Evolutionary conservation across 2,797 vertebrate genomes (phyloP).

Genomic region (Eulemur albifrons): DNA sequence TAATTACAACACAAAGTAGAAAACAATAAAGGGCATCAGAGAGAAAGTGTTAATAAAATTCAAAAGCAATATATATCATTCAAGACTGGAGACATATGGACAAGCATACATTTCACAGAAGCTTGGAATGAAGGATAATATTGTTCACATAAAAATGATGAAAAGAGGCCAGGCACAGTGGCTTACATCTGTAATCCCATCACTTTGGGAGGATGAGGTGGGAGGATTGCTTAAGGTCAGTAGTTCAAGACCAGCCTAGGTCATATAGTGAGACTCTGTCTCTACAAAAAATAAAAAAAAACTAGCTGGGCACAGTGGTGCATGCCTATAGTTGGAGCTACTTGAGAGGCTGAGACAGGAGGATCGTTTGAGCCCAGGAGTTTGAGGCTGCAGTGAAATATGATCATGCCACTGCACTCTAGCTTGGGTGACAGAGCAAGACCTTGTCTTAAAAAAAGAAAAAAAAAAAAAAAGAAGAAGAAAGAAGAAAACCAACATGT

Average conservation of each 20-base stretch:
- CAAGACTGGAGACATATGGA: neutral
- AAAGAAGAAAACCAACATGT: neutral
- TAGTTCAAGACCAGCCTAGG: neutral
- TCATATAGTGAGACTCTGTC: neutral
- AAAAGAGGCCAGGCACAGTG: neutral
- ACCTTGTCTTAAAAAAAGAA: neutral
- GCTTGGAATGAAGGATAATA: neutral
- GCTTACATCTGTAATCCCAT: neutral
- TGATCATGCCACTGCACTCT: neutral
- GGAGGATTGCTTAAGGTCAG: neutral
- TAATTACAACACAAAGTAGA: neutral
- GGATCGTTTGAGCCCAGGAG: neutral
- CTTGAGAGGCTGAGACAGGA: neutral
- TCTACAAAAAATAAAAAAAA: neutral
- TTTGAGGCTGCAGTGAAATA: neutral
- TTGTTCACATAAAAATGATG: neutral
- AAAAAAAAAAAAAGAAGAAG: neutral
- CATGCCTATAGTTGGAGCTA: neutral
- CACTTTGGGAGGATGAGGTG: neutral
- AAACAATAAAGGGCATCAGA: slow-evolving; percentile 1
- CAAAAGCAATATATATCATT: slow-evolving; percentile 18
- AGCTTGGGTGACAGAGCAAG: neutral
- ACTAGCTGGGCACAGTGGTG: neutral
- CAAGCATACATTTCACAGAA: neutral
- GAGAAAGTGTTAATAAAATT: slow-evolving; percentile 19